These are phyloP conservation scores for Alligator sinensis DNA, from an alignment of 2,113 vertebrate genomes.

Conservation along the genomic window DNA sequence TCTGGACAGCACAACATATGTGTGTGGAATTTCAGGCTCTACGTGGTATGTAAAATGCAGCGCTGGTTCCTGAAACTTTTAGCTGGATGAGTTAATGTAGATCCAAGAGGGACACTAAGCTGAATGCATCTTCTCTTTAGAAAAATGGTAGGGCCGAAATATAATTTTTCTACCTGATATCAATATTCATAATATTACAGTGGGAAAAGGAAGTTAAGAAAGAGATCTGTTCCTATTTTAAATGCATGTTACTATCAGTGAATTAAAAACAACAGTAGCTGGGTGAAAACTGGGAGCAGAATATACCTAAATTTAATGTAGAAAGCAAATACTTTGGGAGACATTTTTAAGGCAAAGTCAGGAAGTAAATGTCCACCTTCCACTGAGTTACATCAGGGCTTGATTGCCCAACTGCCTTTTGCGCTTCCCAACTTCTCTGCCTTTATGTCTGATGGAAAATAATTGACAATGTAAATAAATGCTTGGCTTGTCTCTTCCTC, in stretches of 20 bases:
- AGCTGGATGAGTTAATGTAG: not conserved
- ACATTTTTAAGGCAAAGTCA: not conserved
- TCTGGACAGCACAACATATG: constrained; percentile 81
- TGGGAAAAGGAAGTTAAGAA: not conserved
- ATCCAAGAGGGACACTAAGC: not conserved
- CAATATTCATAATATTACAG: not conserved
- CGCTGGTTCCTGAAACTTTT: not conserved
- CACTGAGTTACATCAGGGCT: not conserved
- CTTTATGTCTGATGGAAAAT: not conserved
- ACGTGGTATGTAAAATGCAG: constrained; percentile 83
- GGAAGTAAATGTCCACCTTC: not conserved
- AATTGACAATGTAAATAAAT: not conserved
- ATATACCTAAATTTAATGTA: not conserved
- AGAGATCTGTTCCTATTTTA: not conserved
- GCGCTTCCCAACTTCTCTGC: not conserved
- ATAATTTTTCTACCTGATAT: not conserved
- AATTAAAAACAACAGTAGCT: not conserved
- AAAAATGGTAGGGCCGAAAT: not conserved
- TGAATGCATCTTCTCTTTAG: not conserved
- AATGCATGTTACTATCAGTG: not conserved
- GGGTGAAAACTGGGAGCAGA: not conserved
- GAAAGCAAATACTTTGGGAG: not conserved
- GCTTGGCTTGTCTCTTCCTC: not conserved
- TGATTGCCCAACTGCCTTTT: not conserved
- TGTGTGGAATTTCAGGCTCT: constrained; percentile 89